These are phyloP conservation scores for Gastrophysa polygoni DNA, from an alignment of 2,888 invertebrate species.

Conservation along the genomic window DNA sequence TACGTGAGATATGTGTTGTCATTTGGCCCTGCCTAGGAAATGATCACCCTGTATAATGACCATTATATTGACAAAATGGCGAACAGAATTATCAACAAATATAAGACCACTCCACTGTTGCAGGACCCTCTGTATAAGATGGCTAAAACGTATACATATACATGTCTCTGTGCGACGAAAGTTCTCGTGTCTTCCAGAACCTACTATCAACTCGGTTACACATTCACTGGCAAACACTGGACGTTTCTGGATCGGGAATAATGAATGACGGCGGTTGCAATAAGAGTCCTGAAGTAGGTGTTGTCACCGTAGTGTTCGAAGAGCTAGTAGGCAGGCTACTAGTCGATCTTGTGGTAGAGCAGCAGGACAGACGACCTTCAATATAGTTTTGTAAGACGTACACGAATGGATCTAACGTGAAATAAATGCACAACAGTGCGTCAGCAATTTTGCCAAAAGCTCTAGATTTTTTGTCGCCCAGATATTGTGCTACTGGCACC, in stretches of 20 bases:
- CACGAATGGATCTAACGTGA: slow-evolving; percentile 81
- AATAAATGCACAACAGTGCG: slow-evolving; percentile 78
- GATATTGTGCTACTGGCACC: slow-evolving; percentile 67
- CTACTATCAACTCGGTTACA: too few species aligned
- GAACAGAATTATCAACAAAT: too few species aligned
- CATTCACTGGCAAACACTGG: too few species aligned
- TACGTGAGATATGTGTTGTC: too few species aligned
- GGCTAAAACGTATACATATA: too few species aligned
- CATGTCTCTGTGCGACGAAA: too few species aligned
- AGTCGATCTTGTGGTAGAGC: slow-evolving; percentile 38
- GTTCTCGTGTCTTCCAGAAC: too few species aligned
- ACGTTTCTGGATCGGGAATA: slow-evolving; percentile 14
- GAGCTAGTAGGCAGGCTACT: slow-evolving; percentile 38
- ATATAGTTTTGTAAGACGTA: slow-evolving; percentile 76
- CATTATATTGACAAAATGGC: too few species aligned
- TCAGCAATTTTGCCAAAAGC: slow-evolving; percentile 69
- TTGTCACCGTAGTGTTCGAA: slow-evolving; percentile 31
- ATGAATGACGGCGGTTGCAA: slow-evolving; percentile 41
- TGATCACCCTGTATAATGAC: too few species aligned
- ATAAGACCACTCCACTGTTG: too few species aligned
- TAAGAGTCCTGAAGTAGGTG: slow-evolving; percentile 44
- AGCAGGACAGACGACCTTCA: slow-evolving; percentile 46
- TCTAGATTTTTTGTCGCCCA: slow-evolving; percentile 47
- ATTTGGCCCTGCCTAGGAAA: too few species aligned
- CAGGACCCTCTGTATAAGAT: too few species aligned